phyloP scores from a whole-genome alignment of 37 sponge, comb jelly and placozoan species.

The Spongilla lacustris region DNA sequence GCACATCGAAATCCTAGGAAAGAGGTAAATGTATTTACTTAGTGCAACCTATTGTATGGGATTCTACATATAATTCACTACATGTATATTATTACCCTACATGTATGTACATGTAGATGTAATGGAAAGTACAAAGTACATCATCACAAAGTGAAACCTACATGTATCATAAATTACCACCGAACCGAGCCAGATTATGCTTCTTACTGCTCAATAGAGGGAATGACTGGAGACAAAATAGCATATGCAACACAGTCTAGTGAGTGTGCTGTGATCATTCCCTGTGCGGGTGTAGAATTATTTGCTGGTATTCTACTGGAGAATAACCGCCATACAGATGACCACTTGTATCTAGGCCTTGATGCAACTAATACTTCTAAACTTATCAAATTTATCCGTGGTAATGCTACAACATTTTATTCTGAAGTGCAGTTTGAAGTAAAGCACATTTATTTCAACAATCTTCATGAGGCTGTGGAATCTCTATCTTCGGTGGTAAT shows the following conservation, averaged over 20 bases:
- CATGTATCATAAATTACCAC: not conserved
- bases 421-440: constrained; percentile 44
- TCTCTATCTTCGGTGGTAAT: not conserved
- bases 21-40: not conserved
- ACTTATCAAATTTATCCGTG: not conserved
- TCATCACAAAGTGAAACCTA: constrained; percentile 10
- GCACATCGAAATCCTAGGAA: constrained; percentile 5
- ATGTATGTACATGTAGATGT: constrained; percentile 37
- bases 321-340: not conserved
- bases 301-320: constrained; percentile 7
- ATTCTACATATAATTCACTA: too few relatives aligned
- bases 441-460: constrained; percentile 58
- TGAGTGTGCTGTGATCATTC: constrained; percentile 31
- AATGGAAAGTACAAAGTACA: constrained; percentile 29
- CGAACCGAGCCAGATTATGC: not conserved
- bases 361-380: not conserved
- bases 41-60: not conserved
- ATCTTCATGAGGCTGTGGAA: constrained; percentile 26
- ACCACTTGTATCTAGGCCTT: not conserved
- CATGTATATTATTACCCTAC: too few relatives aligned
- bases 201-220: constrained; percentile 25
- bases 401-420: not conserved
- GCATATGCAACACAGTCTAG: constrained; percentile 56
- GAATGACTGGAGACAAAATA: constrained; percentile 40
- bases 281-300: not conserved